Conservation (phyloP, 2,888 invertebrate genomes). For the Drosophila rellima region DNA sequence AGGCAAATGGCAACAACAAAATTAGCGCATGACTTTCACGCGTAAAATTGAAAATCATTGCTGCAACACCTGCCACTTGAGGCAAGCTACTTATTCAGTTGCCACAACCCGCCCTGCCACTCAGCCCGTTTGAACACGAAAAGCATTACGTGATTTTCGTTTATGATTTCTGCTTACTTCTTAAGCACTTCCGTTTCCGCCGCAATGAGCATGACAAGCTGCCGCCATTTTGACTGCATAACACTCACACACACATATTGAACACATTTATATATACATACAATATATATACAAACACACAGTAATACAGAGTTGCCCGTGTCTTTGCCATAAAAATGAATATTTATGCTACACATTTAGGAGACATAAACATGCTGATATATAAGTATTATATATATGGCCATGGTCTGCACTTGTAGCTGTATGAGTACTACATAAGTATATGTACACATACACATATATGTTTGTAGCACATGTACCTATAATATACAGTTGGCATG, state of each 20-base stretch:
- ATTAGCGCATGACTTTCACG: slow-evolving; percentile 80
- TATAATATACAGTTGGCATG: slow-evolving; percentile 55
- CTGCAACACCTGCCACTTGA: slow-evolving; percentile 79
- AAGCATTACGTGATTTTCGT: slow-evolving; percentile 81
- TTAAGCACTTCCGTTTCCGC: slow-evolving; percentile 74
- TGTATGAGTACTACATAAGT: slow-evolving; percentile 20
- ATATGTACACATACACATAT: slow-evolving; percentile 11
- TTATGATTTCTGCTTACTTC: slow-evolving; percentile 81
- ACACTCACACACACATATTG: slow-evolving; percentile 11
- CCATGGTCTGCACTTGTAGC: slow-evolving; percentile 40
- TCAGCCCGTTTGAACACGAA: slow-evolving; percentile 33
- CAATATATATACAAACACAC: background rate
- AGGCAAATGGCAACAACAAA: slow-evolving; percentile 66
- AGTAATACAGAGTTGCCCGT: slow-evolving; percentile 46
- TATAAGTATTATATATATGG: slow-evolving; percentile 62
- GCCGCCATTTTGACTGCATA: slow-evolving; percentile 63
- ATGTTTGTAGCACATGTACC: slow-evolving; percentile 1
- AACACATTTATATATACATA: background rate
- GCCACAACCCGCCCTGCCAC: slow-evolving; percentile 1
- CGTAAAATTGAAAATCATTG: slow-evolving; percentile 82
- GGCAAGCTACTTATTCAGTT: slow-evolving; percentile 25
- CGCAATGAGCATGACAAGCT: slow-evolving; percentile 61
- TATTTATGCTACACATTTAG: slow-evolving; percentile 75
- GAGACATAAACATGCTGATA: slow-evolving; percentile 72
- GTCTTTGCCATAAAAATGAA: slow-evolving; percentile 77